phyloP scores from a whole-genome alignment of 2,113 vertebrate genomes.

The Salvelinus namaycush region DNA sequence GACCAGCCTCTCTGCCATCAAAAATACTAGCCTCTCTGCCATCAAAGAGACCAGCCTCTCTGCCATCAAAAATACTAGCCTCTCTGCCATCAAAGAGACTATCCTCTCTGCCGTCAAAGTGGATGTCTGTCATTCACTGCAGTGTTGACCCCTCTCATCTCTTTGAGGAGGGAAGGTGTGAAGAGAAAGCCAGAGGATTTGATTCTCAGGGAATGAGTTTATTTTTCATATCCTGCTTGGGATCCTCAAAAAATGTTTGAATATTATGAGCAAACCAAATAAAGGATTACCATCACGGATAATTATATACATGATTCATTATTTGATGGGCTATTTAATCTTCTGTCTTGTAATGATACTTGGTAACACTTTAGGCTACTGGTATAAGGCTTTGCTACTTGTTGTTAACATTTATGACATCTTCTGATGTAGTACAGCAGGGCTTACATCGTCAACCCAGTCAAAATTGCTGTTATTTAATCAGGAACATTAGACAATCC shows the following conservation, averaged over 20 bases:
- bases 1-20: too few species aligned
- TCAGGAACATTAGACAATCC: too few species aligned
- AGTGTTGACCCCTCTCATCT: constrained; percentile 7
- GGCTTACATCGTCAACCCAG: too few species aligned
- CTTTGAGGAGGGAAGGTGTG: constrained; percentile 1
- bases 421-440: too few species aligned
- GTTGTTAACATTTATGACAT: too few species aligned
- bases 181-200: not conserved
- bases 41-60: not conserved
- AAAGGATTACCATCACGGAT: not conserved
- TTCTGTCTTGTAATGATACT: not conserved
- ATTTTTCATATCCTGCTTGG: constrained; percentile 5
- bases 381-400: too few species aligned
- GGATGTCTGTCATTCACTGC: constrained; percentile 12
- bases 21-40: not conserved
- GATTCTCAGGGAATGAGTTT: not conserved
- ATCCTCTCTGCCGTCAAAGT: not conserved
- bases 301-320: not conserved
- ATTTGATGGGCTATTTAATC: not conserved
- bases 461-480: too few species aligned
- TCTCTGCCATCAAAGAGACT: too few species aligned
- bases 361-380: too few species aligned
- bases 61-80: too few species aligned
- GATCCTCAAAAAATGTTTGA: not conserved
- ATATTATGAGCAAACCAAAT: not conserved